Evolutionary conservation across 2,113 vertebrate species (phyloP).

Genomic region (Zosterops lateralis): DNA sequence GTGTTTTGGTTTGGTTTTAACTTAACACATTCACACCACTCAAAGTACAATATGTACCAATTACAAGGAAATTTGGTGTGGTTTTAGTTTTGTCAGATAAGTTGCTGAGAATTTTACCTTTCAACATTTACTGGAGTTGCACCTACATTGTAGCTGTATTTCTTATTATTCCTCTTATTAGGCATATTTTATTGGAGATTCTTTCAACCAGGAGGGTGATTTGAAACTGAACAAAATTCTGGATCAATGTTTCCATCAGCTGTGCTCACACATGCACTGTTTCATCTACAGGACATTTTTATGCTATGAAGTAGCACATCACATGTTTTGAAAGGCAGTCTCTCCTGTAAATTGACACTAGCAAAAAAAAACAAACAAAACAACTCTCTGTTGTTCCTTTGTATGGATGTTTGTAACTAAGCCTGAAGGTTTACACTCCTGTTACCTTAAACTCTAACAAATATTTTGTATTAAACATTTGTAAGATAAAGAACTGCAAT

Average conservation of each 20-base stretch:
- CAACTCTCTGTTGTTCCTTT: not conserved
- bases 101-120: not conserved
- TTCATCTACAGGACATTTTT: not conserved
- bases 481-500: not conserved
- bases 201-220: not conserved
- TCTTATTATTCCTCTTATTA: not conserved
- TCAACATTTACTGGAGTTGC: not conserved
- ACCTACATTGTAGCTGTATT: accelerated
- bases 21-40: not conserved
- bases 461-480: not conserved
- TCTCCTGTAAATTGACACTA: not conserved
- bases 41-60: not conserved
- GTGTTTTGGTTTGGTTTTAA: not conserved
- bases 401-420: not conserved
- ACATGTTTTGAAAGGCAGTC: not conserved
- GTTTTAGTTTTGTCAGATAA: not conserved
- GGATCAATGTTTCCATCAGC: not conserved
- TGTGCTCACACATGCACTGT: not conserved
- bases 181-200: not conserved
- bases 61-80: not conserved
- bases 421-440: not conserved
- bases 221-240: not conserved
- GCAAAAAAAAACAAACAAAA: not conserved
- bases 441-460: not conserved
- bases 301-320: not conserved